Conservation (phyloP, 2,113 vertebrate genomes). For the Sander vitreus region DNA sequence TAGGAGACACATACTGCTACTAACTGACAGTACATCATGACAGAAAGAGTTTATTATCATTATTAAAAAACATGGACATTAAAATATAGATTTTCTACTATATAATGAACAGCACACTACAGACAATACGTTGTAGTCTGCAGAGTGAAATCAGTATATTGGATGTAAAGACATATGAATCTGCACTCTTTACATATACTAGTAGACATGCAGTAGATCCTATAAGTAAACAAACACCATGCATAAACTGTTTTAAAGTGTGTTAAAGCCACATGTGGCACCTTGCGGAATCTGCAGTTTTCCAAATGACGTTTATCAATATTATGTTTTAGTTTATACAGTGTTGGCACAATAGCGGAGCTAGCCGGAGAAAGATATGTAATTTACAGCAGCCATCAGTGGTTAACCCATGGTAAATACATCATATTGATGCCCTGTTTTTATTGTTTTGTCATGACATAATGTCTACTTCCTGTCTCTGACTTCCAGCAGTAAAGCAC, state of each 20-base stretch:
- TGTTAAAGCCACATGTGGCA: no score
- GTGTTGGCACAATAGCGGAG: background rate
- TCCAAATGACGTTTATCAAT: background rate
- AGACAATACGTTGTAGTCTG: background rate
- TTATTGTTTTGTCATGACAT: rapidly evolving
- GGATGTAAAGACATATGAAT: background rate
- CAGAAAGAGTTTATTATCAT: no score
- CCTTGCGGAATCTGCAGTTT: background rate
- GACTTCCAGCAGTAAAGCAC: slow-evolving; percentile 60
- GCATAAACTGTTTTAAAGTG: background rate
- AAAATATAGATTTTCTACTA: background rate
- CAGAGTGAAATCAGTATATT: background rate
- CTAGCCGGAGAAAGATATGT: background rate
- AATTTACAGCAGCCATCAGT: background rate
- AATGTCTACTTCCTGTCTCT: background rate
- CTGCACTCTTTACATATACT: background rate
- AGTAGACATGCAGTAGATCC: background rate
- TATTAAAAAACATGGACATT: background rate
- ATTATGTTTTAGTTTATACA: background rate
- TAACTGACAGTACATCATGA: no score
- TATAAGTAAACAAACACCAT: background rate
- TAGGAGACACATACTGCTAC: background rate
- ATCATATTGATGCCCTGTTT: background rate
- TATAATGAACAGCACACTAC: background rate
- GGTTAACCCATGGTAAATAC: background rate